Evolutionary conservation across 2,888 invertebrate species (phyloP), one percentile per base, ranked within the genome.

Genomic region (Polylopha cassiicola): DNA sequence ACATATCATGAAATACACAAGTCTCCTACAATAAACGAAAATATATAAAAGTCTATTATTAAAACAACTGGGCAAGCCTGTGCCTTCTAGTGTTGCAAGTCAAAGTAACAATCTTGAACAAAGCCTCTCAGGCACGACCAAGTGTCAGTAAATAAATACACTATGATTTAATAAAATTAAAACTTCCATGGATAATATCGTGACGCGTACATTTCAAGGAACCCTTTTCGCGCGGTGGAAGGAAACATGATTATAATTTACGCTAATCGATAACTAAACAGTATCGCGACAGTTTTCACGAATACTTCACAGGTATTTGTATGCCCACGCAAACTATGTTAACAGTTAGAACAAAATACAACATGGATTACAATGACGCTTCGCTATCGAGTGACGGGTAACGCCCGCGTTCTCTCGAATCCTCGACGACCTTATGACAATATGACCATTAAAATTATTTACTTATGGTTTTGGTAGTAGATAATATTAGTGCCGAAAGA

Each of bases 191-290:
- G 41, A 41, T 22, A 10, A 28, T 34, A 29, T 20, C 16, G 10
- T 28, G 20, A 36, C 21, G 34, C 20, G 24, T 29, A 18, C 22
- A 22, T 20, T 9, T 36, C 18, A 11, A 14, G 8, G 9, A 34
- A 23, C 24, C 11, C n/a, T 16, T 24, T 14, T 24, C 5, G 15
- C 3, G 22, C 17, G 57, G 62, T 61, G 57, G 63, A 62, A 65
- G 55, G 58, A 62, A 65, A 65, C 65, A 62, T 65, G 46, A 44
- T 48, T 56, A 58, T 66, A 65, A 66, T 64, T 65, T 66, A 67
- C 50, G 58, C 65, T 64, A 65, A 64, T 57, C 61, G 65, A 64
- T 64, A 63, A 66, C 41, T 43, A 37, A 43, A 45, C 48, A 45
- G 46, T 51, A 43, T 47, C 30, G 53, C 53, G 53, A 53, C 53